Percentiles rank a stretch among this genome's conserved stretches.
Conservation (phyloP, 1,140 invertebrate genomes). For the Drosophila sturtevanti region DNA sequence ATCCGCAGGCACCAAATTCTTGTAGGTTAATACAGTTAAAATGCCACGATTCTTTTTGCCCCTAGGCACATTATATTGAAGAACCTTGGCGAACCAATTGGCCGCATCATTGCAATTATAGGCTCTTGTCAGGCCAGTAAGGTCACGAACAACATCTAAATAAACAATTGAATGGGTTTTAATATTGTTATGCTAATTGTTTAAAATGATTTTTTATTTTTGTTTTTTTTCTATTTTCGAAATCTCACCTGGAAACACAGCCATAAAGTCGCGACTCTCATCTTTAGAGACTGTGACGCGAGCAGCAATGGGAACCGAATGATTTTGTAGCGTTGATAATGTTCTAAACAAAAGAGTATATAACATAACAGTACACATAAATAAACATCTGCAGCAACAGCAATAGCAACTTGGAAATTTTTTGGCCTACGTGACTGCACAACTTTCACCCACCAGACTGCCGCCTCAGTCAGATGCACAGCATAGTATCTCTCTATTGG, state of each 20-base stretch:
- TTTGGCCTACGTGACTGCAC: conserved; percentile 49
- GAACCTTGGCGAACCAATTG: conserved; percentile 90
- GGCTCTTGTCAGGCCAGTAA: conserved; percentile 88
- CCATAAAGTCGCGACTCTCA: conserved; percentile 93
- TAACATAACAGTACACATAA: conserved; percentile 21
- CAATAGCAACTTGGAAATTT: neutral
- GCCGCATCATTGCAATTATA: conserved; percentile 89
- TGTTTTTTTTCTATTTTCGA: too few species aligned
- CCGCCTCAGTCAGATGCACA: neutral
- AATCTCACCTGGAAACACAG: conserved; percentile 88
- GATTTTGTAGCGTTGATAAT: conserved; percentile 79
- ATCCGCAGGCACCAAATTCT: conserved; percentile 85
- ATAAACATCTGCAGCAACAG: neutral
- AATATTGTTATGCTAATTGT: conserved; percentile 68
- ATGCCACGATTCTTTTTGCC: conserved; percentile 92
- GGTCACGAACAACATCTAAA: conserved; percentile 90
- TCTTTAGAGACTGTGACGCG: conserved; percentile 88
- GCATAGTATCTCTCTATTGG: neutral
- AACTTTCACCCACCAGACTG: conserved; percentile 35
- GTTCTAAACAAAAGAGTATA: conserved; percentile 58
- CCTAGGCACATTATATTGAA: conserved; percentile 92
- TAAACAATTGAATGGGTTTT: conserved; percentile 15
- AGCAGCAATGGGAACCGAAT: conserved; percentile 85
- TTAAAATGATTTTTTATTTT: conserved; percentile 11
- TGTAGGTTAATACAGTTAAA: conserved; percentile 91